Conservation (phyloP, 2,888 invertebrate species). For the Noctuana brunneofusca region DNA sequence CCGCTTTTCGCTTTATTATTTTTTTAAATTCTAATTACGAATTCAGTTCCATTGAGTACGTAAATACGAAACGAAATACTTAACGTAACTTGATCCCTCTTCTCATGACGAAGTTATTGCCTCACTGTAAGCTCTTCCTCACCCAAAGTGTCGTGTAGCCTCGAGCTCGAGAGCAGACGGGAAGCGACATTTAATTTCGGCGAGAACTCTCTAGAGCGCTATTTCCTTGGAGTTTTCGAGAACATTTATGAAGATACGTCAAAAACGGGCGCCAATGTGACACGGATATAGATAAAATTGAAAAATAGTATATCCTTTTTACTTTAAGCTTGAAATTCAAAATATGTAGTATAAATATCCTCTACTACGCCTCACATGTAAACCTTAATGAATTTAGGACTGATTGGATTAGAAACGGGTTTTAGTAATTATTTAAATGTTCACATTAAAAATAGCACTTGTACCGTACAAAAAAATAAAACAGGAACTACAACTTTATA, state of each 20-base stretch:
- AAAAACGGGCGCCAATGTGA: constrained; percentile 1
- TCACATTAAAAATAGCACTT: too few species aligned
- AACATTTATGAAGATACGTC: constrained; percentile 30
- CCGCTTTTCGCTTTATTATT: too few species aligned
- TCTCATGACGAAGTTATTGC: constrained; percentile 35
- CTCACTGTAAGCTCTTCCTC: constrained; percentile 20
- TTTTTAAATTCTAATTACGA: too few species aligned
- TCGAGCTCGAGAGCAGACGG: constrained; percentile 34
- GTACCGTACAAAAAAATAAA: too few species aligned
- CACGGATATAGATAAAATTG: not conserved
- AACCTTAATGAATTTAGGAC: too few species aligned
- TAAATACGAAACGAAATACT: not conserved
- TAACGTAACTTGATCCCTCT: constrained; percentile 29
- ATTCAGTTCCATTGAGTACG: not conserved
- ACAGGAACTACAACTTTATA: too few species aligned
- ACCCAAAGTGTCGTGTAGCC: constrained; percentile 27
- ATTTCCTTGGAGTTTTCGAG: constrained; percentile 31
- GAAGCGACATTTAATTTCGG: constrained; percentile 35
- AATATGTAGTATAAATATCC: too few species aligned
- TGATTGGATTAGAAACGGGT: too few species aligned
- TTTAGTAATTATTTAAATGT: too few species aligned
- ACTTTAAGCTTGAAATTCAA: too few species aligned
- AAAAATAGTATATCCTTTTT: too few species aligned
- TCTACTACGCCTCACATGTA: too few species aligned
- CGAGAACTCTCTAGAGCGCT: constrained; percentile 34